These are phyloP conservation scores for Drosophila nr. medialis DNA, from an alignment of 2,888 invertebrate species.

Conservation along the genomic window DNA sequence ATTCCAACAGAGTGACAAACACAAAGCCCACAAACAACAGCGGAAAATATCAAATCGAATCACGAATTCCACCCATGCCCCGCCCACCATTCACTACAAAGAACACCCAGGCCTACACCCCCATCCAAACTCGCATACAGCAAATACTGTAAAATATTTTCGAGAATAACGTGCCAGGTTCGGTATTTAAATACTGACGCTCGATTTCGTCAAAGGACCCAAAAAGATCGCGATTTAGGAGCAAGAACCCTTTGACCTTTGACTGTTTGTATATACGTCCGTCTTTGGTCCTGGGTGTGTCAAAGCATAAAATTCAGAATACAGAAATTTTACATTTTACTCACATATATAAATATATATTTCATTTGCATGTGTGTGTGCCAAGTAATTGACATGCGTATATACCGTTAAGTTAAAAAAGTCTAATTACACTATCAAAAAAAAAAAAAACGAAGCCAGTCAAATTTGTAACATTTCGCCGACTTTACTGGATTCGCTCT, in stretches of 20 bases:
- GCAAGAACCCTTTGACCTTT: constrained; percentile 9
- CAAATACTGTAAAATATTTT: constrained; percentile 18
- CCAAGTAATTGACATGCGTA: constrained; percentile 46
- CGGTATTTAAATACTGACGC: not conserved
- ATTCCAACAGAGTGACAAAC: constrained; percentile 38
- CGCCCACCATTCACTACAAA: not conserved
- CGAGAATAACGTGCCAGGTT: not conserved
- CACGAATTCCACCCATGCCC: not conserved
- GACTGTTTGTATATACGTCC: not conserved
- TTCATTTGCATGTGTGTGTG: constrained; percentile 8
- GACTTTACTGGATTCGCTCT: constrained; percentile 14
- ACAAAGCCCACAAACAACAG: constrained; percentile 28
- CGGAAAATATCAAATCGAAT: constrained; percentile 11
- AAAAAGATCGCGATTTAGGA: constrained; percentile 1
- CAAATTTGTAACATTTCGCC: constrained; percentile 34
- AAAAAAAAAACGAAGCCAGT: constrained; percentile 14
- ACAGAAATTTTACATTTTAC: not conserved
- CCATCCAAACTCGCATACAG: constrained; percentile 14
- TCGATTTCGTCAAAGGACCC: not conserved
- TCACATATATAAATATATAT: constrained; percentile 7
- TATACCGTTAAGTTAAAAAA: constrained; percentile 53
- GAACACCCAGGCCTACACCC: not conserved
- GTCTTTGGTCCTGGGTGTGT: constrained; percentile 25
- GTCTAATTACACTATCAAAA: constrained; percentile 48
- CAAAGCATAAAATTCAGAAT: constrained; percentile 1